Evolutionary conservation across 2,888 invertebrate species (phyloP), one percentile per base, ranked within the genome.

Genomic region (Pteria penguin): DNA sequence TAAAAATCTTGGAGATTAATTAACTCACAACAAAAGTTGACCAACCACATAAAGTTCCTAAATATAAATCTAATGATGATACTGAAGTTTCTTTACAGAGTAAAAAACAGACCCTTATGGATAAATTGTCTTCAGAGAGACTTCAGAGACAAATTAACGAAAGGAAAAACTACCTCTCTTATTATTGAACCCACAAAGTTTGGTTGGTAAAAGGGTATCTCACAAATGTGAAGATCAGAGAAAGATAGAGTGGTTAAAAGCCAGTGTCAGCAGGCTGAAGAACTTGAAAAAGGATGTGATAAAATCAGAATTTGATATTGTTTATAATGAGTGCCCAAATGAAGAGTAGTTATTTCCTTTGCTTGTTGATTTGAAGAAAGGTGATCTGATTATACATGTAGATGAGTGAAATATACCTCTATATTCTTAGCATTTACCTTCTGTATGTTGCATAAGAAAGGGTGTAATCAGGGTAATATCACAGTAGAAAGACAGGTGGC

Each of bases 291-390:
- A 3, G 18, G 62, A 62, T 62, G 1, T 22, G 3, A n/a, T 62
- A 1, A 62, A 62, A 62, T 32, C 62, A 32, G 62, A 62, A 33
- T 62, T n/a, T 22, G 11, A 62, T 62, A 33, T 62, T n/a, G n/a
- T n/a, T n/a, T n/a, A n/a, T n/a, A n/a, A n/a, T n/a, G n/a, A n/a
- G n/a, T n/a, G n/a, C n/a, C n/a, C n/a, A n/a, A 22, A 62, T 32
- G 33, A 62, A 32, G 22, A 32, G 11, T 62, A 24, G 33, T 32
- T 32, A 3, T 62, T 62, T 22, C 62, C 62, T 18, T 33, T 62
- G 14, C 62, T 62, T 5, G 33, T 61, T n/a, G 58, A 58, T 24
- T 58, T 58, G 24, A 58, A 58, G 24, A 58, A 22, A 8, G 58
- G 45, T 11, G 45, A 36, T 36, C 14, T 36, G 45, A 36, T 36